Evolutionary conservation across 2,113 vertebrate genomes (phyloP), one percentile per base, ranked within the genome.

Genomic region (Nycticorax nycticorax): DNA sequence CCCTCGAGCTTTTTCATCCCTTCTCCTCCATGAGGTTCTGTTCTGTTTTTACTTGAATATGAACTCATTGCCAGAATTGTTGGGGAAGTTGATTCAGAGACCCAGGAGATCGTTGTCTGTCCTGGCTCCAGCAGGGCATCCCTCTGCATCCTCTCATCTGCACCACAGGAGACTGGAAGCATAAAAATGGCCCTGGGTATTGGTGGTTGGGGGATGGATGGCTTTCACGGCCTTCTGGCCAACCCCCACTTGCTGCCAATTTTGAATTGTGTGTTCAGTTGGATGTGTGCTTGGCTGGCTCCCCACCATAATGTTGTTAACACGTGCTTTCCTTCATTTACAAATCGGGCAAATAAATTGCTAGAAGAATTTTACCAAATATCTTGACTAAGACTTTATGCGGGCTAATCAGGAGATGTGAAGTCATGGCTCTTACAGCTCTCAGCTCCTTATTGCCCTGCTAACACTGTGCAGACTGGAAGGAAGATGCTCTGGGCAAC

Each of bases 31-130:
- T 62, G 84, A 71, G 8, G 60, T 91, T 84, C 83, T 91, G 30
- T 39, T 94, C 63, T 66, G 41, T 73, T 77, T 94, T 93, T 91
- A 97, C 96, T 97, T 97, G 92, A 95, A 96, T 79, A 48, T 55
- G 69, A 95, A 93, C 37, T 82, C 50, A 10, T 62, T 88, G 81
- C 62, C 71, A 73, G 90, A 89, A 78, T 48, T 79, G 33, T 17
- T 43, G 3, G 10, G 89, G 63, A 39, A 62, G 37, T 57, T 50
- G 71, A 47, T 33, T 57, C 35, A 22, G 74, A 91, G 69, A 32
- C 28, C 16, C 22, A 12, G n/a, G 50, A 57, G 77, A 69, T n/a
- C 39, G 43, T 35, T 37, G 12, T 14, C 10, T 19, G 45, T 32
- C 75, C 64, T 41, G 41, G 53, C 66, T 91, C 41, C 37, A 53